Base-by-base conservation (phyloP, 2,113 vertebrate species). In the Chloropsis hardwickii region DNA sequence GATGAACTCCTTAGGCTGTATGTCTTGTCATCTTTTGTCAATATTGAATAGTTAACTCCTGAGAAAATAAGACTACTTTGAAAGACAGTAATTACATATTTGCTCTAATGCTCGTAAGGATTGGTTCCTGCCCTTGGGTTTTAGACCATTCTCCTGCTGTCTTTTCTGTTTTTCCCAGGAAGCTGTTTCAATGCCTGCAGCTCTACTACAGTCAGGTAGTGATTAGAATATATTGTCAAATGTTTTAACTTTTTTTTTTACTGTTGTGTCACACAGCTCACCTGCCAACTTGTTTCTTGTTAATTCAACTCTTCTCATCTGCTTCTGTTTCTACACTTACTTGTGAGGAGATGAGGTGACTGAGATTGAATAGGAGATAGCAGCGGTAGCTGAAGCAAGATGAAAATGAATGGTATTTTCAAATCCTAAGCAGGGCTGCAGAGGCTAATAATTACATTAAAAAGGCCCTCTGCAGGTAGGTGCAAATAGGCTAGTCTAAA, bases 401-500 rank as follows among this genome's bases (percentile, higher is more conserved):
- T 98, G 98, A 98, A 98, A 98, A 98, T 98, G 98, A 98, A 98
- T 94, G 98, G 97, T 98, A 98, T 98, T 98, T 98, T 98, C 98
- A 96, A 96, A 98, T 96, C 96, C 97, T 95, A 97, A 97, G 98
- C 97, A 98, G 95, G 97, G 98, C 95, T 85, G 97, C 97, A 95
- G 97, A 98, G 97, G 97, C 98, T 98, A 98, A 98, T 98, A 98
- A 98, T 98, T 98, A 98, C 97, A 98, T 98, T 98, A 98, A 98
- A 98, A 98, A 98, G 98, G 98, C 98, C 98, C 97, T 98, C 98
- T 98, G 97, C 97, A 97, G 98, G 98, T 98, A 98, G 98, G 98
- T 98, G 98, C 97, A 98, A 98, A 98, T 98, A 98, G 97, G 98
- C 98, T 98, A 98, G 97, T 98, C 98, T 98, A 98, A 98, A 98